Base-by-base conservation (phyloP, 2,888 invertebrate species). In the Dicranocentrus wangi region DNA sequence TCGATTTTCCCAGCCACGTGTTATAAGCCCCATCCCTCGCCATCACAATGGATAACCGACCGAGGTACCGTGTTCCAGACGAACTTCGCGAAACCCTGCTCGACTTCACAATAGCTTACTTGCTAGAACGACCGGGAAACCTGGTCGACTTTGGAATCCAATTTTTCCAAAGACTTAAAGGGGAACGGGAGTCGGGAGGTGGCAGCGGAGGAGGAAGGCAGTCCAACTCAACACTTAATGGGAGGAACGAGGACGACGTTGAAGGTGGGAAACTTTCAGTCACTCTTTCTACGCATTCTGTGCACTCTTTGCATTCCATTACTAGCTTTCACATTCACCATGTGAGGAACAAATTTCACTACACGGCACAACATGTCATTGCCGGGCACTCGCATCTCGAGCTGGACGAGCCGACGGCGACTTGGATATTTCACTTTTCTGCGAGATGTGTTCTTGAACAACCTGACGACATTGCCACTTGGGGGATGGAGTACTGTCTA, bases 101-200 rank as follows among this genome's bases (percentile, higher is more conserved):
- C 90, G 97, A 98, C 89, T 98, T 98, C 90, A 97, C 98, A 85
- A 97, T 98, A 88, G 95, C 95, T 88, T 98, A 96, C 90, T 91
- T 98, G 87, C 91, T 98, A 89, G 96, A 97, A 90, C 95, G 77
- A 1, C 77, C 77, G 15, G 51, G 51, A 0, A 78, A 78, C 42
- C 69, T 86, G 61, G 63, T 82, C 23, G 84, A 83, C 13, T 86
- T 86, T 60, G 86, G 86, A 15, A 69, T 85, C 39, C 72, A 84
- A 28, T 86, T 86, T 69, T 86, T 85, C 69, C 83, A 83, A 23
- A 82, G 84, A 1, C 75, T 85, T 15, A 84, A 83, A 43, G 68
- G 81, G 19, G 84, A 84, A 23, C 47, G 82, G 27, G 85, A 82
- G 10, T 71, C 77, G 0, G 66, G 70, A 21, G 80, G 76, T n/a